Base-by-base conservation (phyloP, 2,888 invertebrate genomes). In the Xestobium rufovillosum region DNA sequence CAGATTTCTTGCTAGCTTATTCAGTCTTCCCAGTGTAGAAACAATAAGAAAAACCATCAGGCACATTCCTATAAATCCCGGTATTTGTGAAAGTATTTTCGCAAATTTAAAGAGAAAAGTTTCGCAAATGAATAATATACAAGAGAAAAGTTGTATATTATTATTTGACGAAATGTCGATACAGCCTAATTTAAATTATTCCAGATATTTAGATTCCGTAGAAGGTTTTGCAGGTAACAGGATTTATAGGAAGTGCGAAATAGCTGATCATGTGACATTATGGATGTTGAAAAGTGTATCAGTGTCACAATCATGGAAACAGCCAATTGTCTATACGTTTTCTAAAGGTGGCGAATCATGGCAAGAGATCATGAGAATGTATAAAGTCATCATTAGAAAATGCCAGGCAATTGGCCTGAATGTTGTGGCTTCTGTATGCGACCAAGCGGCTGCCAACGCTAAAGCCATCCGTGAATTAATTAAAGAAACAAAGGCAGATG, bases 211-310 rank as follows among this genome's bases (percentile, higher is more conserved):
- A 8, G 23, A 19, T 19, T n/a, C n/a, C n/a, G 23, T 19, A n/a
- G 23, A 19, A 19, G 23, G 23, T 19, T 19, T 19, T 19, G 23
- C n/a, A 19, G 23, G n/a, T 19, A n/a, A 19, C 23, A n/a, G 23
- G 23, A 19, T 19, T 19, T 8, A 19, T 19, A 19, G 23, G 23
- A 19, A 19, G n/a, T 19, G 23, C n/a, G 23, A 19, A 6, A 19
- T 19, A 19, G 23, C 23, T 6, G 23, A 19, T 19, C 23, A 19
- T n/a, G 23, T 19, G n/a, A 19, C 23, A 19, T 19, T 19, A n/a
- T 19, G 23, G 23, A 19, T 19, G 23, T n/a, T 19, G 23, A 19
- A 19, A 19, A 19, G 23, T n/a, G 23, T 19, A n/a, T 19, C 23
- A n/a, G 23, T 19, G 23, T 19, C 23, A n/a, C 23, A 19, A 8